phyloP scores from a whole-genome alignment of 2,888 invertebrate species.

The Liposcelis brunnea region DNA sequence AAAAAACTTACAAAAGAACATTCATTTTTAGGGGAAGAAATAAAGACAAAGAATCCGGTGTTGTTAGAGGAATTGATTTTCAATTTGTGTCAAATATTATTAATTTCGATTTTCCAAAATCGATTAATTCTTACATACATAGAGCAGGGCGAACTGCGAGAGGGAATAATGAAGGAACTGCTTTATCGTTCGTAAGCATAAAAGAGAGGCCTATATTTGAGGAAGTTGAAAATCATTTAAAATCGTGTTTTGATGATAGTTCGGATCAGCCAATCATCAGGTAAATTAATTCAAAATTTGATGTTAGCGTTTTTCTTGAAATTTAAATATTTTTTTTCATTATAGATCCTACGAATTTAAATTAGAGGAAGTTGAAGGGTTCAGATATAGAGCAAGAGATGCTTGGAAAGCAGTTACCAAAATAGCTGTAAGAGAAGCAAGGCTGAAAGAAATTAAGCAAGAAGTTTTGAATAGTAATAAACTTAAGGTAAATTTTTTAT shows the following conservation, averaged over 20 bases:
- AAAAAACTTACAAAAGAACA: no score
- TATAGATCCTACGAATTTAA: constrained; percentile 86
- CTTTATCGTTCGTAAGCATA: constrained; percentile 73
- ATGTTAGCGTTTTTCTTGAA: neutral
- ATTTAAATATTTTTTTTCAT: neutral
- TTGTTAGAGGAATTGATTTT: constrained; percentile 95
- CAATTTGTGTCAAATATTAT: constrained; percentile 94
- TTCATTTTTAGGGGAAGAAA: constrained; percentile 33
- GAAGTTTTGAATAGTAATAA: constrained; percentile 87
- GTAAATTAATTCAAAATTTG: constrained; percentile 22
- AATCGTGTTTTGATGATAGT: constrained; percentile 40
- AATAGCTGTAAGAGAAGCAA: constrained; percentile 82
- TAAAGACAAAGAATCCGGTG: constrained; percentile 85
- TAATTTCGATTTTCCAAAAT: constrained; percentile 94
- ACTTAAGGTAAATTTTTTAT: constrained; percentile 46
- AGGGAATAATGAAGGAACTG: constrained; percentile 70
- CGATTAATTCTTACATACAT: constrained; percentile 84
- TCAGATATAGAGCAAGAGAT: constrained; percentile 85
- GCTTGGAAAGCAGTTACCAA: constrained; percentile 89
- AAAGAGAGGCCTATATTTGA: constrained; percentile 56
- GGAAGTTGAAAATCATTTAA: constrained; percentile 56
- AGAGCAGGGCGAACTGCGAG: constrained; percentile 85
- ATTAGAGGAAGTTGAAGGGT: constrained; percentile 89
- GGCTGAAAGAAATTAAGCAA: constrained; percentile 85
- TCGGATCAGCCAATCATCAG: constrained; percentile 38